Base-by-base conservation (phyloP, 2,113 vertebrate species). In the Machaerirhynchus nigripectus region DNA sequence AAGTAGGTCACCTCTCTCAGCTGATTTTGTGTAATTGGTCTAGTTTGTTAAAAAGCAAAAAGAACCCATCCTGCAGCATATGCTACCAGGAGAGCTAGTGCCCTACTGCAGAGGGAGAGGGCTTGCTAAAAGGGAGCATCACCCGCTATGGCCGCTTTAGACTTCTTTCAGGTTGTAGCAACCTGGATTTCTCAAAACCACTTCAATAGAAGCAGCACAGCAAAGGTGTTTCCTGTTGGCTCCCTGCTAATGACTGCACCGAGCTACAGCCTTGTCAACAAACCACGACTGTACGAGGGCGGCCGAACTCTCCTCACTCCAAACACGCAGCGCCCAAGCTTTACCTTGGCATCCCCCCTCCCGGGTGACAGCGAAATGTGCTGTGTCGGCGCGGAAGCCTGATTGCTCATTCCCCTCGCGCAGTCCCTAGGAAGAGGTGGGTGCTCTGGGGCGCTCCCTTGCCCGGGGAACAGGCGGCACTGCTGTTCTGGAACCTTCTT, bases 401-500 rank as follows among this genome's bases (percentile, higher is more conserved):
- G 35, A 87, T 8, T 35, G 68, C 85, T 86, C 82, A 30, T 74
- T 91, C 90, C 75, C 57, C 52, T 74, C 20, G 59, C 10, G 9
- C 20, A 28, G 44, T 61, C 52, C 76, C 85, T 15, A 35, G 57
- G 11, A 4, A 74, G 71, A 73, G 69, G 42, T 53, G 94, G 79
- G 63, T 40, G 91, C 96, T 91, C 67, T 31, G 44, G 87, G 67
- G 82, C 10, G 11, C n/a, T 85, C 91, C 46, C 76, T 56, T 19
- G 81, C 78, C 7, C 8, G 33, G 81, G 52, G 78, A 94, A 85
- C 39, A 39, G 96, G 87, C 33, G 52, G 76, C 40, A 50, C 52
- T 37, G 42, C 82, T 24, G 4, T 97, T 98, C 98, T 98, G 87
- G 97, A 98, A 98, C 56, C 84, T 97, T 98, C 97, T 89, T 56